A percentile compares a stretch with the other conserved stretches of the same genome.
Evolutionary conservation across 2,113 vertebrate species (phyloP).

Genomic region (Setophaga kirtlandii): DNA sequence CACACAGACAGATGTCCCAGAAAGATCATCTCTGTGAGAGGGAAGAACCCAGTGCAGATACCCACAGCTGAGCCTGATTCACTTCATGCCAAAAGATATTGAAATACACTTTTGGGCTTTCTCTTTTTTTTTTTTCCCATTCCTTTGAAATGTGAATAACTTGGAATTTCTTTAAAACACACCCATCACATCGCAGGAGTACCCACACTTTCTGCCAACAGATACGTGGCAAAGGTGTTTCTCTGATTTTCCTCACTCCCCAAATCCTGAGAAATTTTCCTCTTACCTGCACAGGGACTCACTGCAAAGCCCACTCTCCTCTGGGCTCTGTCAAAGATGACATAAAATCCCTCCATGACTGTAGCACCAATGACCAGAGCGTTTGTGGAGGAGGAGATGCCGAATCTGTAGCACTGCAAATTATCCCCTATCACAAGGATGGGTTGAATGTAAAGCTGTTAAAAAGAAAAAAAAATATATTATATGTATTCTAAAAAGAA

Average conservation of each 20-base stretch:
- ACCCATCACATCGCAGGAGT: not conserved
- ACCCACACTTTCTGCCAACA: not conserved
- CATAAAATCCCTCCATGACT: constrained; percentile 97
- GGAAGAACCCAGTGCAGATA: not conserved
- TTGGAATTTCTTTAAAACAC: not conserved
- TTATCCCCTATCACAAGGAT: constrained; percentile 80
- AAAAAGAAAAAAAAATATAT: not conserved
- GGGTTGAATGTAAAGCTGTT: constrained; percentile 92
- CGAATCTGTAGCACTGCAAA: constrained; percentile 90
- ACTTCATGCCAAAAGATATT: not conserved
- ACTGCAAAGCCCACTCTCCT: constrained; percentile 89
- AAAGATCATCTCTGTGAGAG: not conserved
- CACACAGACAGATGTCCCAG: not conserved
- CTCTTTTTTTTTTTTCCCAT: not conserved
- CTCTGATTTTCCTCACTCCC: not conserved
- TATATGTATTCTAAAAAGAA: not conserved
- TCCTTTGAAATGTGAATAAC: not conserved
- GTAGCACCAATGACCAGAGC: constrained; percentile 94
- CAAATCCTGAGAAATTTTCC: not conserved
- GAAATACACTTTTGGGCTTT: not conserved
- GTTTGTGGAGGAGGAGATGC: constrained; percentile 86
- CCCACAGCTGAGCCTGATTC: not conserved
- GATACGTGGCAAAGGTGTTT: not conserved
- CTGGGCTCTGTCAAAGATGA: constrained; percentile 89
- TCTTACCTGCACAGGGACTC: constrained; percentile 91